phyloP scores from a whole-genome alignment of 1,140 invertebrate genomes.

The Lethocerus indicus region DNA sequence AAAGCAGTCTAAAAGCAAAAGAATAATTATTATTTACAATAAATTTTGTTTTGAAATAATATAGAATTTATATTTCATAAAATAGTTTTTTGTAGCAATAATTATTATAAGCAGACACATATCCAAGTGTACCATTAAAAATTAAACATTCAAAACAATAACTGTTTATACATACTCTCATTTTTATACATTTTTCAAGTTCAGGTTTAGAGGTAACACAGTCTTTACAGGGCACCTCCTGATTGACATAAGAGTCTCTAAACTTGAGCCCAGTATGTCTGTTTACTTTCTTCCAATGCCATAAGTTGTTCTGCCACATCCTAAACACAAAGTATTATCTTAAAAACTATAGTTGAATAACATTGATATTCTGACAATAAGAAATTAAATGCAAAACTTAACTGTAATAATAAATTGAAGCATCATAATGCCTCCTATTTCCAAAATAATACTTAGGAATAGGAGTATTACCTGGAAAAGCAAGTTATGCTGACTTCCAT shows the following conservation, averaged over 20 bases:
- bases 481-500: constrained; percentile 43
- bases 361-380: too few species aligned
- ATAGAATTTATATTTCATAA: too few species aligned
- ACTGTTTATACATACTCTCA: constrained; percentile 51
- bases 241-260: constrained; percentile 62
- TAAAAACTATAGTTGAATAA: too few species aligned
- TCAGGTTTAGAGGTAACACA: constrained; percentile 83
- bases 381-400: too few species aligned
- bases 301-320: neutral
- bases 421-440: too few species aligned
- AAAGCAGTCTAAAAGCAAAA: constrained; percentile 48
- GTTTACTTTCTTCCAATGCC: neutral
- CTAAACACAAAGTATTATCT: too few species aligned
- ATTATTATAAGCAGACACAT: too few species aligned
- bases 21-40: neutral
- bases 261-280: constrained; percentile 34
- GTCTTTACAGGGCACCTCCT: constrained; percentile 50
- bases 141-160: neutral
- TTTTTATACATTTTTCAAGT: constrained; percentile 77
- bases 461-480: constrained; percentile 52
- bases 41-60: too few species aligned
- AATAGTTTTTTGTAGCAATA: too few species aligned
- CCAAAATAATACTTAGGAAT: constrained; percentile 4
- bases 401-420: too few species aligned
- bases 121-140: too few species aligned